Percentiles rank a stretch among this genome's conserved stretches.
Evolutionary conservation across 2,113 vertebrate genomes (phyloP).

Genomic region (Ceratotherium simum): DNA sequence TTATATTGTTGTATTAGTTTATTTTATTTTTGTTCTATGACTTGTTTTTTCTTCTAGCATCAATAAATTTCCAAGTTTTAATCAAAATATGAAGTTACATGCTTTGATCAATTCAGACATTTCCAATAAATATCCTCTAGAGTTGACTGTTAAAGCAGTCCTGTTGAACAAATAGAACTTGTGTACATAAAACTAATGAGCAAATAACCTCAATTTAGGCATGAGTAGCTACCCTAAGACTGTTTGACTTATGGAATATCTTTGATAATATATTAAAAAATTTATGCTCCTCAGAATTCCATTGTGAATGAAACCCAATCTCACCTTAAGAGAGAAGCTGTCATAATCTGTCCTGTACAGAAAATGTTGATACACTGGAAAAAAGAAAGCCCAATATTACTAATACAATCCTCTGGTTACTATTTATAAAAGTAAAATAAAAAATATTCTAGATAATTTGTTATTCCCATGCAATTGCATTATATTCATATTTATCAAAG

Average conservation of each 20-base stretch:
- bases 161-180: background rate
- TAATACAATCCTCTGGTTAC: background rate
- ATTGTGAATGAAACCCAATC: background rate
- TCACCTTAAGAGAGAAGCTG: constrained; percentile 70
- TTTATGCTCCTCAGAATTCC: background rate
- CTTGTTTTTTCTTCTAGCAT: background rate
- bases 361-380: constrained; percentile 34
- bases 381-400: constrained; percentile 49
- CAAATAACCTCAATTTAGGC: background rate
- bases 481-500: background rate
- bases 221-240: background rate
- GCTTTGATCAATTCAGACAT: background rate
- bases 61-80: background rate
- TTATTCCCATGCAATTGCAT: background rate
- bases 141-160: background rate
- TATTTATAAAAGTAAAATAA: background rate
- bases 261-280: background rate
- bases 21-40: background rate
- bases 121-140: background rate
- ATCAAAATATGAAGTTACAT: background rate
- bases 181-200: background rate
- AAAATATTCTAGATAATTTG: background rate
- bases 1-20: background rate
- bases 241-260: background rate
- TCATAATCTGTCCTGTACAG: constrained; percentile 55